Conservation (phyloP, 2,797 vertebrate genomes). For the Graptemys geographica region DNA sequence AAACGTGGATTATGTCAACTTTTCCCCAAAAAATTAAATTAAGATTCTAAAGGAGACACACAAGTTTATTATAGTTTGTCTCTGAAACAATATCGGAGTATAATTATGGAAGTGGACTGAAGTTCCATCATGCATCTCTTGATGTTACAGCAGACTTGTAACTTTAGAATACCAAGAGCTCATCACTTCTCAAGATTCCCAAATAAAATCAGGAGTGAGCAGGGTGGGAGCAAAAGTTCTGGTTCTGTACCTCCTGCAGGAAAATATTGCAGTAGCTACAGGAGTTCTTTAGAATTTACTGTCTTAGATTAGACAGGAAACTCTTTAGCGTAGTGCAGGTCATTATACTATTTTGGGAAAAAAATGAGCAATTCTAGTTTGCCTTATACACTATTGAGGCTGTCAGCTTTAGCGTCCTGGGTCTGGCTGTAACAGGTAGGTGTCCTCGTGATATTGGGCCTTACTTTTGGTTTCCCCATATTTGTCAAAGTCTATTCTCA, state of each 20-base stretch:
- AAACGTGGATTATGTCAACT: not conserved
- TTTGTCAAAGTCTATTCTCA: not conserved
- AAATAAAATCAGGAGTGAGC: constrained; percentile 9
- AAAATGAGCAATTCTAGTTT: constrained; percentile 33
- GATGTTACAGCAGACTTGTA: not conserved
- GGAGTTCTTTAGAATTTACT: not conserved
- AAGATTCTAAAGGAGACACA: not conserved
- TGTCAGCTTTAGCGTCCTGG: not conserved
- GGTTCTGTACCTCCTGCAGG: not conserved
- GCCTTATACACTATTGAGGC: not conserved
- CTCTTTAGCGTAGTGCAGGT: constrained; percentile 44
- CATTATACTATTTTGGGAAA: constrained; percentile 31
- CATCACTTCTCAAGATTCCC: not conserved
- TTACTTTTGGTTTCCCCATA: not conserved
- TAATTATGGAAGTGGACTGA: not conserved
- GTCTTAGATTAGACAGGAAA: constrained; percentile 51
- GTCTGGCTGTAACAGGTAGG: not conserved
- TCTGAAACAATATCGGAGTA: not conserved
- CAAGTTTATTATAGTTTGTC: not conserved
- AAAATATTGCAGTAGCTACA: constrained; percentile 50
- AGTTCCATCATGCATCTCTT: not conserved
- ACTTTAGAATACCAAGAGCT: not conserved
- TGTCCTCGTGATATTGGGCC: not conserved
- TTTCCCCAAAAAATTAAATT: not conserved
- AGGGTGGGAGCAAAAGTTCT: not conserved